phyloP scores from a whole-genome alignment of 2,113 vertebrate genomes.

The Notarius quadriscutis region DNA sequence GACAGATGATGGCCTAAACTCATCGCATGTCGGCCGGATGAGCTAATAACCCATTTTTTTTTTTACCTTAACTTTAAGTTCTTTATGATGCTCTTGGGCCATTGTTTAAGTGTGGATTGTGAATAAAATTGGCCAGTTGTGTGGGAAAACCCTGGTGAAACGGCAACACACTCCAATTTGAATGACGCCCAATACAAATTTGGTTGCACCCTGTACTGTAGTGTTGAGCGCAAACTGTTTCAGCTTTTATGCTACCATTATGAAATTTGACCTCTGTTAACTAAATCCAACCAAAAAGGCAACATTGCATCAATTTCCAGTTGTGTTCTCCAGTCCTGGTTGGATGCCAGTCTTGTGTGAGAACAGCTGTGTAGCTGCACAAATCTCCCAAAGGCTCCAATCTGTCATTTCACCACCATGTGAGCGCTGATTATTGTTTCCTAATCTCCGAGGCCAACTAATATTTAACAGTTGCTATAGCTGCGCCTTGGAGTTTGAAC shows the following conservation, averaged over 20 bases:
- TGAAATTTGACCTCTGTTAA: neutral
- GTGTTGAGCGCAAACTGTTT: neutral
- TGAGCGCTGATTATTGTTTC: neutral
- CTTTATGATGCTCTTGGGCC: neutral
- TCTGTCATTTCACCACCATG: neutral
- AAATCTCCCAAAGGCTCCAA: neutral
- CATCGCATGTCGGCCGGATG: too few species aligned
- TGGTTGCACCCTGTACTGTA: neutral
- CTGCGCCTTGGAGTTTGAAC: slow-evolving; percentile 53
- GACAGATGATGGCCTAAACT: too few species aligned
- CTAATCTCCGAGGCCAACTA: slow-evolving; percentile 11
- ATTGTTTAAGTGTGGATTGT: neutral
- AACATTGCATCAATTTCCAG: neutral
- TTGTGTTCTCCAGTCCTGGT: neutral
- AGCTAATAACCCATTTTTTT: too few species aligned
- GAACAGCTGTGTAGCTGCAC: slow-evolving; percentile 60
- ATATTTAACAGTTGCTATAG: slow-evolving; percentile 67
- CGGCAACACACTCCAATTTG: neutral
- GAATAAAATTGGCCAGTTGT: neutral
- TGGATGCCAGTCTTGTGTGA: slow-evolving; percentile 57
- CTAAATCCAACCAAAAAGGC: neutral
- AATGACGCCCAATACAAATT: neutral
- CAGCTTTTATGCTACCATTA: neutral
- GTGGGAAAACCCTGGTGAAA: neutral
- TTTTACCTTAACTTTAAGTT: neutral